Evolutionary conservation across 2,888 invertebrate genomes (phyloP).

Genomic region (Stenchaetothrips biformis): DNA sequence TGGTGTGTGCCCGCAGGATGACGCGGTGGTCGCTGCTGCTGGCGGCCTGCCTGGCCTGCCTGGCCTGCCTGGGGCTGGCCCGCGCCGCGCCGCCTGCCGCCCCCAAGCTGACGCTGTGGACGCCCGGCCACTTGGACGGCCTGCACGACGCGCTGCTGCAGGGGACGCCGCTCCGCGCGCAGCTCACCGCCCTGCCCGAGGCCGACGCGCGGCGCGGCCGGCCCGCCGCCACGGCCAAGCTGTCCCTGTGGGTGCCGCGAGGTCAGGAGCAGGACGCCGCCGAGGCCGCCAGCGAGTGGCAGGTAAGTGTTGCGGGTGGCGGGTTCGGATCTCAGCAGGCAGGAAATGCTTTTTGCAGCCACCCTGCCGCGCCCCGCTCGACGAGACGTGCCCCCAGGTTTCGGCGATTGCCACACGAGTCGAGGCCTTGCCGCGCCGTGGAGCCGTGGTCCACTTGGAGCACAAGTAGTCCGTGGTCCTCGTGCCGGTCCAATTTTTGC

Average conservation of each 20-base stretch:
- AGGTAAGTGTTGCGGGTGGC: neutral
- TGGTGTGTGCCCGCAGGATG: neutral
- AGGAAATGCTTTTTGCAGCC: neutral
- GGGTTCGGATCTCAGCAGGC: neutral
- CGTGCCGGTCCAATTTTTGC: too few species aligned
- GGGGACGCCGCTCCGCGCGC: slow-evolving; percentile 1
- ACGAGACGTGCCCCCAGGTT: neutral
- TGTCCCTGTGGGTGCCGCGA: slow-evolving; percentile 13
- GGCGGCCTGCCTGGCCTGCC: neutral
- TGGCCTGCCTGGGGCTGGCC: neutral
- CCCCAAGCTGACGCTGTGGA: slow-evolving; percentile 22
- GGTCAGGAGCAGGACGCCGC: neutral
- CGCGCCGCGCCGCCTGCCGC: neutral
- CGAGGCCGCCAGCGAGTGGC: neutral
- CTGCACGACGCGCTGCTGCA: slow-evolving; percentile 17
- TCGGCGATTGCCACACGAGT: neutral
- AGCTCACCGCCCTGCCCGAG: neutral
- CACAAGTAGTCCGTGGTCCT: too few species aligned
- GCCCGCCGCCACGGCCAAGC: neutral
- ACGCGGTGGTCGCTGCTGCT: neutral
- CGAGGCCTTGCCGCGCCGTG: too few species aligned
- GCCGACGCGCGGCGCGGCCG: neutral
- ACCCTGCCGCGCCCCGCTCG: neutral
- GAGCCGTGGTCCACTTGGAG: too few species aligned
- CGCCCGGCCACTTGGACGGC: neutral